Evolutionary conservation across 53 echinoderm and acorn worm genomes (phyloP).

Genomic region (Echinometra lucunter): DNA sequence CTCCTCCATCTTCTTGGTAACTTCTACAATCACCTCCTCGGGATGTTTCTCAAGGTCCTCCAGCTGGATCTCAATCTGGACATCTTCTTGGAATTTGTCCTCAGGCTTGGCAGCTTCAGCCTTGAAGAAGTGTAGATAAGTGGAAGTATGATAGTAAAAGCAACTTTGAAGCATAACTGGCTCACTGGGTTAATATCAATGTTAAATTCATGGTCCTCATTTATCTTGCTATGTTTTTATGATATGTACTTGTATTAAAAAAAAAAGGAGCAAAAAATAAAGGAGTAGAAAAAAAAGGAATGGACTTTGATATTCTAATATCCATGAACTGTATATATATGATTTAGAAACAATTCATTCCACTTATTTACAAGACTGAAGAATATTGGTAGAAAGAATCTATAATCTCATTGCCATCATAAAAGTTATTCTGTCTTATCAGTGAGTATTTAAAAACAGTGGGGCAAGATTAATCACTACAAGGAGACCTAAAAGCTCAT

Average conservation of each 20-base stretch:
- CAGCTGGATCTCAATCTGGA: slow-evolving; percentile 67
- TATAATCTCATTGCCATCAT: too few species aligned
- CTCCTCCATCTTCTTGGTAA: slow-evolving; percentile 69
- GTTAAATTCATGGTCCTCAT: too few species aligned
- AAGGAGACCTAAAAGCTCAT: too few species aligned
- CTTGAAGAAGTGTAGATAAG: not conserved
- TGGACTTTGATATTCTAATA: not conserved
- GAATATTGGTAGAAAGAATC: not conserved
- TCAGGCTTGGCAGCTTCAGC: not conserved
- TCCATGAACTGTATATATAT: too few species aligned
- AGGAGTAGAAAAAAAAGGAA: too few species aligned
- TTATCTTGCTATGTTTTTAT: too few species aligned
- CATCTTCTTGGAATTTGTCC: slow-evolving; percentile 29
- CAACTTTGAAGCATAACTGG: not conserved
- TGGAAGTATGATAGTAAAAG: not conserved
- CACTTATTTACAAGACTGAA: not conserved
- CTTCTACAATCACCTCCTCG: slow-evolving; percentile 57
- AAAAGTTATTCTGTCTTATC: too few species aligned
- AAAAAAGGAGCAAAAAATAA: too few species aligned
- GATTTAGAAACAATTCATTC: not conserved
- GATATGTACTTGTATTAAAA: too few species aligned
- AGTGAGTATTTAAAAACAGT: too few species aligned
- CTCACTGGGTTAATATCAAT: too few species aligned
- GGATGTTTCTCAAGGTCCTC: slow-evolving; percentile 66
- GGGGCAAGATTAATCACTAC: too few species aligned